Conservation (phyloP, 2,113 vertebrate species). For the Irena cyanogastra region DNA sequence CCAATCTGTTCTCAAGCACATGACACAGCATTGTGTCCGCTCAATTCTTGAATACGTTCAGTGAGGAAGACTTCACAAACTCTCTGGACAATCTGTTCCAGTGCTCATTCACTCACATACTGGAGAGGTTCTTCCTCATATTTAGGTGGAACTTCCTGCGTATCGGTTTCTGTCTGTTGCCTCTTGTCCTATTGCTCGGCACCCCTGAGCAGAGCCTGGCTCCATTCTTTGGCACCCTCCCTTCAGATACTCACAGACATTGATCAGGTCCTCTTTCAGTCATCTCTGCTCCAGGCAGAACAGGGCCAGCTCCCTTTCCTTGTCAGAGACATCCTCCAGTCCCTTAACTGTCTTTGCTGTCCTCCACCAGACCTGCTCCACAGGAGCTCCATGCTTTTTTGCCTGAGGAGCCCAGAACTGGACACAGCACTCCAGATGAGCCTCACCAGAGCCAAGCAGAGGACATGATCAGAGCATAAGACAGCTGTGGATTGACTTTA, state of each 20-base stretch:
- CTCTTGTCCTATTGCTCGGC: too few relatives aligned
- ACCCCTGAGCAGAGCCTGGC: accelerated
- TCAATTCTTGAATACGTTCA: neutral
- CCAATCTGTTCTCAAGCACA: neutral
- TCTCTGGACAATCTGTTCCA: neutral
- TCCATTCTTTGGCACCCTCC: neutral
- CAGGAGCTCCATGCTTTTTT: neutral
- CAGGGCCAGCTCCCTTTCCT: neutral
- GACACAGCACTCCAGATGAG: neutral
- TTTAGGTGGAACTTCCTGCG: neutral
- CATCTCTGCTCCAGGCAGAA: neutral
- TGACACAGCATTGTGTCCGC: neutral
- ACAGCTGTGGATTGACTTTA: neutral
- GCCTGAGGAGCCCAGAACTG: neutral
- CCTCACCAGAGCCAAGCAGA: neutral
- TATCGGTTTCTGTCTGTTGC: accelerated
- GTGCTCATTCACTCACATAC: neutral
- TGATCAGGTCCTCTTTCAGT: neutral
- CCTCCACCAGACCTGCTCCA: neutral
- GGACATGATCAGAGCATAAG: neutral
- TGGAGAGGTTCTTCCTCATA: neutral
- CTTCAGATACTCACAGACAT: accelerated
- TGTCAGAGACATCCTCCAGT: neutral
- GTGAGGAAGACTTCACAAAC: neutral
- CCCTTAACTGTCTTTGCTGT: neutral